These are phyloP conservation scores for Crenuchus spilurus DNA, from an alignment of 2,797 vertebrate genomes.

Conservation along the genomic window DNA sequence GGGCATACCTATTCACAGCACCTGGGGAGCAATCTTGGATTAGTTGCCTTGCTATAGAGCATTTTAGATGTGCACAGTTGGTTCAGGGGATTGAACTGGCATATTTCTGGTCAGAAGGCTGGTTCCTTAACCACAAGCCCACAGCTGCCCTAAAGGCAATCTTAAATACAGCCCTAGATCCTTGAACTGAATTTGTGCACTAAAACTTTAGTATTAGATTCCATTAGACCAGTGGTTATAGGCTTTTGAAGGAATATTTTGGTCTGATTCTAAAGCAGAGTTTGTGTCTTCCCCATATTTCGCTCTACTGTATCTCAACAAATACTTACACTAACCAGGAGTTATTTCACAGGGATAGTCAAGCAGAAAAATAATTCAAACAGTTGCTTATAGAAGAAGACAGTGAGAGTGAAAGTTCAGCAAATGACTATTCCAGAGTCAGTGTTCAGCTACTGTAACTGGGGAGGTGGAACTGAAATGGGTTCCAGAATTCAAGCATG, in stretches of 20 bases:
- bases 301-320: constrained; percentile 69
- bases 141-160: no score
- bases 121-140: no score
- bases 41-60: no score
- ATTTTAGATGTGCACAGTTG: no score
- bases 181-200: not conserved
- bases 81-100: no score
- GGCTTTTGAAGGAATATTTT: not conserved
- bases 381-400: constrained; percentile 76
- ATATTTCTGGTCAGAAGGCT: no score
- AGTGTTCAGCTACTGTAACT: constrained; percentile 71
- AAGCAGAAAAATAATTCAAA: constrained; percentile 77
- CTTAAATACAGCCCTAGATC: no score
- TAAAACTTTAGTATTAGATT: not conserved
- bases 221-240: not conserved
- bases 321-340: constrained; percentile 73
- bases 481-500: constrained; percentile 65
- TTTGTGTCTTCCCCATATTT: constrained; percentile 50
- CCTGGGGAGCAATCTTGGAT: no score
- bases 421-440: constrained; percentile 78
- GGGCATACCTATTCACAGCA: no score
- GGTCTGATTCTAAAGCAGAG: not conserved
- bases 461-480: constrained; percentile 68
- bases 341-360: constrained; percentile 77
- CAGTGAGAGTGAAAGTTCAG: constrained; percentile 74